Evolutionary conservation across 2,797 vertebrate genomes (phyloP).

Genomic region (Enteromius paludinosus): DNA sequence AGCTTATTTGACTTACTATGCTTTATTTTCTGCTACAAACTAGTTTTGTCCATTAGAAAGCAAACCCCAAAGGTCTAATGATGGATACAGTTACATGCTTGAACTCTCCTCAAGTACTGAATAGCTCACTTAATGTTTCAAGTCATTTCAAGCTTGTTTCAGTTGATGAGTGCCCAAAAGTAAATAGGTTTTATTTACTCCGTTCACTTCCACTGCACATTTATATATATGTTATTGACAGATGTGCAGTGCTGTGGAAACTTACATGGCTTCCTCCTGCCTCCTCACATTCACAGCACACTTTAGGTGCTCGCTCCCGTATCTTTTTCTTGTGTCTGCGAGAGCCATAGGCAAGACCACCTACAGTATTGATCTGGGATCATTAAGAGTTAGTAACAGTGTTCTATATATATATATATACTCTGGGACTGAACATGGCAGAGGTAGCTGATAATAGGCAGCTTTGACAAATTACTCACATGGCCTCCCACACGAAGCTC

Average conservation of each 20-base stretch:
- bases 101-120: neutral
- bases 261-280: neutral
- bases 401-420: neutral
- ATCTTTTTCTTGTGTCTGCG: neutral
- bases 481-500: conserved; percentile 60
- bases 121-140: neutral
- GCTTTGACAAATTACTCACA: too few species aligned
- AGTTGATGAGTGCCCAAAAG: neutral
- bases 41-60: too few species aligned
- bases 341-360: conserved; percentile 29
- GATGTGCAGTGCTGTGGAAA: neutral
- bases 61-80: neutral
- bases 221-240: neutral
- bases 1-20: neutral
- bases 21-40: neutral
- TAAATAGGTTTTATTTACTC: conserved; percentile 14
- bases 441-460: too few species aligned
- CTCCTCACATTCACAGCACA: neutral
- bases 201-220: neutral
- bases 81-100: neutral
- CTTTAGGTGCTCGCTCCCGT: neutral
- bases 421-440: neutral
- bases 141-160: conserved; percentile 1
- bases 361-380: conserved; percentile 32
- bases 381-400: conserved; percentile 55